Percentiles rank a stretch among this genome's conserved stretches.
Conservation (phyloP, 2,888 invertebrate genomes). For the Uropetala carovei region DNA sequence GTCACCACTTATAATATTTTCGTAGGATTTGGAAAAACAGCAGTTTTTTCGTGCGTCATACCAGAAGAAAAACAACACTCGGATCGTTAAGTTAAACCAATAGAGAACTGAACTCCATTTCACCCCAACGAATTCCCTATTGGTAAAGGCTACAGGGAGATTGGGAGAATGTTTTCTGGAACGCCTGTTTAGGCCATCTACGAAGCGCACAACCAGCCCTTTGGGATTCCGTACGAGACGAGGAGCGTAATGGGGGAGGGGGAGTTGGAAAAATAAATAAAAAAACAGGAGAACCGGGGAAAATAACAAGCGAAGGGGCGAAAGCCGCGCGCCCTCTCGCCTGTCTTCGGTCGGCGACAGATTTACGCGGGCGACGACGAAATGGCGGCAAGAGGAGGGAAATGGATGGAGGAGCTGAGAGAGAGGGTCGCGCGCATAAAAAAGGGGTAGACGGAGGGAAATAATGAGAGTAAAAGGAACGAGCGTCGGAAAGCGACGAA, state of each 20-base stretch:
- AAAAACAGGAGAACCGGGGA: background rate
- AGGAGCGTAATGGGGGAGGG: background rate
- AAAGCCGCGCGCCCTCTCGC: conserved; percentile 3
- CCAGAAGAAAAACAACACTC: too few relatives aligned
- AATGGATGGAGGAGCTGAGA: background rate
- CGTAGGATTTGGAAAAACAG: background rate
- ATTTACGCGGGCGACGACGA: conserved; percentile 57
- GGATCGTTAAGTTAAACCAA: too few relatives aligned
- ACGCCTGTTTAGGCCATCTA: conserved; percentile 6
- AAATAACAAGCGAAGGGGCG: background rate
- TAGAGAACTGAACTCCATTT: too few relatives aligned
- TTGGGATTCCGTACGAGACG: background rate
- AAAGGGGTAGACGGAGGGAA: background rate
- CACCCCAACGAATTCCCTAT: too few relatives aligned
- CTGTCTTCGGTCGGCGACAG: background rate
- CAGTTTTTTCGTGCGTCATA: background rate
- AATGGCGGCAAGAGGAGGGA: background rate
- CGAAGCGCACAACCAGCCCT: background rate
- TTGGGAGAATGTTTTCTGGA: too few relatives aligned
- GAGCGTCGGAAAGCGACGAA: background rate
- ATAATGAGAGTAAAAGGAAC: conserved; percentile 32
- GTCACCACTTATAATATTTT: background rate
- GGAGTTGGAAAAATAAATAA: background rate
- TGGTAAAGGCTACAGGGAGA: too few relatives aligned
- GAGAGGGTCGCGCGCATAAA: background rate